Conservation (phyloP, 2,888 invertebrate species). For the Sphinx pinastri region DNA sequence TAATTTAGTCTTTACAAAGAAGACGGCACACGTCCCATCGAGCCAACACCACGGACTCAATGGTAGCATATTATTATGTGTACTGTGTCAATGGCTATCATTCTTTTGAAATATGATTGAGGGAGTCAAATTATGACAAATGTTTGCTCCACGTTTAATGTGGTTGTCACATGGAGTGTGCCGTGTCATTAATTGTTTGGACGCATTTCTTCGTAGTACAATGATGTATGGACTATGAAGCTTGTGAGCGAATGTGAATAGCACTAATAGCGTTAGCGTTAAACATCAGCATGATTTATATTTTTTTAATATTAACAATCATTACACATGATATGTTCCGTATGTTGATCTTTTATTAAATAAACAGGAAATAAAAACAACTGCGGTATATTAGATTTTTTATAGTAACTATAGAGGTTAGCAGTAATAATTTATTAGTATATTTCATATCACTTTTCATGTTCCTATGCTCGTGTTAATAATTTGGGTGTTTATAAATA, state of each 20-base stretch:
- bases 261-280: not conserved
- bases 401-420: too few species aligned
- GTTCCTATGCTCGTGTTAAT: too few species aligned
- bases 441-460: too few species aligned
- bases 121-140: not conserved
- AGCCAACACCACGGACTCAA: not conserved
- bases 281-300: not conserved
- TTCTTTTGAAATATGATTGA: slow-evolving; percentile 5
- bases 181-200: slow-evolving; percentile 3
- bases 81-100: not conserved
- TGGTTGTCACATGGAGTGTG: not conserved
- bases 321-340: not conserved
- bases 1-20: not conserved
- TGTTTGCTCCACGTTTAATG: not conserved
- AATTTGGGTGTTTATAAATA: too few species aligned
- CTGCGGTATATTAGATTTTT: too few species aligned
- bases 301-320: not conserved
- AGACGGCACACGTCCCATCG: not conserved
- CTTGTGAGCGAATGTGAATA: not conserved
- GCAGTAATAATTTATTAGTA: too few species aligned
- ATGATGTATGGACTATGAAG: not conserved
- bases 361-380: too few species aligned
- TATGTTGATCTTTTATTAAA: not conserved
- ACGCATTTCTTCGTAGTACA: not conserved
- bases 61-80: too few species aligned